A percentile compares a stretch with the other conserved stretches of the same genome.
These are phyloP conservation scores for Lagorchestes hirsutus DNA, from an alignment of 2,797 vertebrate species.

Conservation along the genomic window DNA sequence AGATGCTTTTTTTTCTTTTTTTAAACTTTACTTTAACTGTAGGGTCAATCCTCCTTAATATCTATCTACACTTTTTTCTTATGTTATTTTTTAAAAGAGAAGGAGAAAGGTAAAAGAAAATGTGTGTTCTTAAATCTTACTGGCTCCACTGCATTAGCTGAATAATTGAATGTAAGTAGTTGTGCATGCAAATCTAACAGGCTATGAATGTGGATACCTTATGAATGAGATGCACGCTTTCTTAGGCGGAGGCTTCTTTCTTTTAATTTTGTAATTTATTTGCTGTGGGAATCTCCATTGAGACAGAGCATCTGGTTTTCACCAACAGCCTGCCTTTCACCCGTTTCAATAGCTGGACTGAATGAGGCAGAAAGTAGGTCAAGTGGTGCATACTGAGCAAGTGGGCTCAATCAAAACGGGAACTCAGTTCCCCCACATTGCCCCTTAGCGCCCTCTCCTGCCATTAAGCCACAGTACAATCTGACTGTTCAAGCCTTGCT, in stretches of 20 bases:
- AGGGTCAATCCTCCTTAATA: slow-evolving; percentile 56
- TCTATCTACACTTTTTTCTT: slow-evolving; percentile 43
- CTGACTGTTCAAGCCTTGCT: slow-evolving; percentile 1
- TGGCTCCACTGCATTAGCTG: slow-evolving; percentile 21
- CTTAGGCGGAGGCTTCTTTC: slow-evolving; percentile 16
- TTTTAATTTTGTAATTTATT: slow-evolving; percentile 65
- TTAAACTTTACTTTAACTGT: slow-evolving; percentile 28
- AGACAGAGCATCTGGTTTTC: slow-evolving; percentile 35
- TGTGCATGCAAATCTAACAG: slow-evolving; percentile 38
- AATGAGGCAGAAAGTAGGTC: slow-evolving; percentile 41
- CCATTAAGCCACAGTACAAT: not conserved
- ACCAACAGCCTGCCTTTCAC: slow-evolving; percentile 14
- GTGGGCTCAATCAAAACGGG: not conserved
- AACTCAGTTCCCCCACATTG: not conserved
- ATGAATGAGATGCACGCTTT: slow-evolving; percentile 40
- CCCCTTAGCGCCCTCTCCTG: not conserved
- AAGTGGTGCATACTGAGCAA: not conserved
- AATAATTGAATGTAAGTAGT: slow-evolving; percentile 63
- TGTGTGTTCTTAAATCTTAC: slow-evolving; percentile 27
- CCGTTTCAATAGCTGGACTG: not conserved
- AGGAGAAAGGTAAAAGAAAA: slow-evolving; percentile 45
- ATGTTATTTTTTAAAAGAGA: slow-evolving; percentile 31
- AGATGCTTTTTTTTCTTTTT: not conserved
- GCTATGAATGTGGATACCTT: slow-evolving; percentile 55
- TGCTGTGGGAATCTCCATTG: slow-evolving; percentile 27